A percentile compares a stretch with the other conserved stretches of the same genome.
phyloP scores from a whole-genome alignment of 1,140 invertebrate genomes.

The Eueides isabella region DNA sequence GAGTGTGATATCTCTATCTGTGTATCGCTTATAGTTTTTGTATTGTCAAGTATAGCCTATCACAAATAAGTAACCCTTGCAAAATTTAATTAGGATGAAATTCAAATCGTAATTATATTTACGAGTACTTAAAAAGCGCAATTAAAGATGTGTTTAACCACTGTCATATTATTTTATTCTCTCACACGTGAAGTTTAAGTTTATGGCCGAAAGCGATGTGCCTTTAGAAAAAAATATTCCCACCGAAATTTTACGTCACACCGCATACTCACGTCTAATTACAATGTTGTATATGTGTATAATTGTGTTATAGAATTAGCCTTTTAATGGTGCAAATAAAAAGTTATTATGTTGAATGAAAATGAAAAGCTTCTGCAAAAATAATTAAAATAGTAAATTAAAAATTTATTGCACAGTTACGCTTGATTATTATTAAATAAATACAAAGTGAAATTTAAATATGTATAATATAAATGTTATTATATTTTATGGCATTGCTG shows the following conservation, averaged over 20 bases:
- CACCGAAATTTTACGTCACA: constrained; percentile 11
- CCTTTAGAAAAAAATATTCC: constrained; percentile 22
- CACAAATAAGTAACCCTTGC: not conserved
- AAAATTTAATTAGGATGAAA: not conserved
- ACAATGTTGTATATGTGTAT: not conserved
- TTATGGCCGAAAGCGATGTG: constrained; percentile 33
- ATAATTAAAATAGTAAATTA: too few relatives aligned
- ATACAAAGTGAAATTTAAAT: not conserved
- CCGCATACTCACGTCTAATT: not conserved
- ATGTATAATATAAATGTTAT: not conserved
- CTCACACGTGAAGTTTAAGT: constrained; percentile 31
- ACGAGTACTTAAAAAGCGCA: constrained; percentile 18
- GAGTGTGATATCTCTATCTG: too few relatives aligned
- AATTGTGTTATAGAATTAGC: not conserved
- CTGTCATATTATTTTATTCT: constrained; percentile 26
- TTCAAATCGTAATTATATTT: constrained; percentile 7
- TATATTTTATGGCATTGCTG: too few relatives aligned
- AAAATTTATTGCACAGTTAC: not conserved
- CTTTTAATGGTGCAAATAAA: not conserved
- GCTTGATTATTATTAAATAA: not conserved
- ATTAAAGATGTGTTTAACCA: constrained; percentile 28
- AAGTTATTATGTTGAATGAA: not conserved
- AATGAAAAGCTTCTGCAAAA: not conserved
- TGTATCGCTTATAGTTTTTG: too few relatives aligned
- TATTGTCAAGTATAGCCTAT: too few relatives aligned